Percentiles rank a stretch among this genome's conserved stretches.
phyloP scores from a whole-genome alignment of 2,113 vertebrate species.

The Jaculus jaculus region DNA sequence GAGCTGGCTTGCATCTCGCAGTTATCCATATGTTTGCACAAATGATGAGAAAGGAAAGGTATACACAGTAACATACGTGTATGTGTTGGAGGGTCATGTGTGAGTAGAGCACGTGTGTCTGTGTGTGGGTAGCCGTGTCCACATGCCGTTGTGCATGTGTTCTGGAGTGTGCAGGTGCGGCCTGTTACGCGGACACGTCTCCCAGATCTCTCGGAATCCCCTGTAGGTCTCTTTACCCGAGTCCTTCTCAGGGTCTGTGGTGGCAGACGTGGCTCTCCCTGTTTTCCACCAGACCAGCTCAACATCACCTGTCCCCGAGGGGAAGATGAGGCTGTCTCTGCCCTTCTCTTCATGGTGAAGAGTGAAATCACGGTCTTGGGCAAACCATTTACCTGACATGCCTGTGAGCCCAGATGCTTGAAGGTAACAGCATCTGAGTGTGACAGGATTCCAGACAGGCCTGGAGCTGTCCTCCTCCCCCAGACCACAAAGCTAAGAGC shows the following conservation, averaged over 20 bases:
- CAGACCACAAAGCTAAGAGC: neutral
- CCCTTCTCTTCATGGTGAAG: neutral
- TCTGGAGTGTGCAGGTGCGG: neutral
- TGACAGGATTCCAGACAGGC: neutral
- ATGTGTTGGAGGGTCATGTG: neutral
- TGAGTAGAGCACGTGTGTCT: neutral
- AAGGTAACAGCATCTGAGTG: neutral
- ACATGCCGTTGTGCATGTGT: neutral
- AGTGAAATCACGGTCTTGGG: neutral
- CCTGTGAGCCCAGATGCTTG: neutral
- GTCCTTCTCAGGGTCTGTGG: neutral
- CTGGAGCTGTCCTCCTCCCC: neutral
- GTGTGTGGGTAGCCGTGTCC: neutral
- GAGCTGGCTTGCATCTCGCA: neutral
- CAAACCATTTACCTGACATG: neutral
- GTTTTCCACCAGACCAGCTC: neutral
- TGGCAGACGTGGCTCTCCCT: neutral
- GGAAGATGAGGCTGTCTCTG: neutral
- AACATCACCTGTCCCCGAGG: neutral
- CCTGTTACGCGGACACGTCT: neutral
- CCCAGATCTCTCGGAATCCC: neutral
- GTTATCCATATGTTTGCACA: neutral
- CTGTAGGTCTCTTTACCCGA: neutral
- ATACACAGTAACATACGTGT: neutral
- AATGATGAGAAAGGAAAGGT: neutral